Evolutionary conservation across 2,113 vertebrate species (phyloP), one percentile per base, ranked within the genome.

Genomic region (Todiramphus chloris): DNA sequence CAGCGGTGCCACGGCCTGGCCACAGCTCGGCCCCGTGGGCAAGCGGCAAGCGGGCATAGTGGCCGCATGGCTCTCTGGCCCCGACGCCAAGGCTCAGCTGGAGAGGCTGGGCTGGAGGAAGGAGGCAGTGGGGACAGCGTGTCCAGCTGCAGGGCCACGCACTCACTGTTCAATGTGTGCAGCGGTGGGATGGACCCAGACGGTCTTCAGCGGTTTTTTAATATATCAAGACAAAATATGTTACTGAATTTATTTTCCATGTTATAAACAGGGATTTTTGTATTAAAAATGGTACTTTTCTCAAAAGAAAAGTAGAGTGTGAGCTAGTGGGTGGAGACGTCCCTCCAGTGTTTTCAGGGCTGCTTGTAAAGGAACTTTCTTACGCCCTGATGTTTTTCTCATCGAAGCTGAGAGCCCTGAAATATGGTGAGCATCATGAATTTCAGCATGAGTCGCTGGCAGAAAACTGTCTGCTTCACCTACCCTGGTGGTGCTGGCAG

Each of bases 61-160:
- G 10, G 70, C 77, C 5, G 1, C 1, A 1, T 9, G 72, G 63
- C 30, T 91, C 87, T 66, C 44, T n/a, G 19, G 35, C 16, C 63
- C 30, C 1, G 0, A 6, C 60, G 37, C 0, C 0, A 63, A 43
- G 50, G 13, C 73, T 59, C 1, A 9, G 60, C 64, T 18, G 1
- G 41, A 37, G 43, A 12, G 28, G 27, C 31, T 1, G 1, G 62
- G 13, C 48, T 3, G 0, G 50, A 84, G 24, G 43, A 62, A 76
- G 46, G 69, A 84, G 74, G 31, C 3, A 2, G 14, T 1, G 2
- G 48, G 75, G 23, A 44, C 39, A 78, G 69, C 2, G 1, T 9
- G 33, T 67, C 70, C 1, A 13, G 60, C 59, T 66, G 41, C 66
- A 44, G 46, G 15, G 69, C 44, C 41, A 33, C 0, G 0, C 15